These are phyloP conservation scores for Mycogona germanica DNA, from an alignment of 2,888 invertebrate genomes.

Conservation along the genomic window DNA sequence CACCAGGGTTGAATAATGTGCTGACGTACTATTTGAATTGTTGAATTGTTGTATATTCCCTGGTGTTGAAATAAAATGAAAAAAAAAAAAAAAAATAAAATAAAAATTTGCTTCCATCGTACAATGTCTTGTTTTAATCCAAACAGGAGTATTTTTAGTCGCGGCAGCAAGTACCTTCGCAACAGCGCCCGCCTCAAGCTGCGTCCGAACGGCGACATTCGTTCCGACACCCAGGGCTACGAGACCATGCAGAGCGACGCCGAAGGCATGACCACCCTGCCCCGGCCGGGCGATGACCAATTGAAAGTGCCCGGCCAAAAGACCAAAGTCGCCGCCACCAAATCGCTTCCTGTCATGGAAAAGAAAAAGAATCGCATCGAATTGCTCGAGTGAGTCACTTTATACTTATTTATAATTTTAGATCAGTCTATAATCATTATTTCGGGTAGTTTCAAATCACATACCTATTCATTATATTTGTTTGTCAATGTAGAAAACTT, in stretches of 20 bases:
- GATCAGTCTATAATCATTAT: no score
- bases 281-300: background rate
- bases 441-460: no score
- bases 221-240: slow-evolving; percentile 4
- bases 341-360: slow-evolving; percentile 10
- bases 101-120: no score
- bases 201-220: slow-evolving; percentile 2
- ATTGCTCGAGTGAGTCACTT: background rate
- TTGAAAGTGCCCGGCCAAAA: background rate
- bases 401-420: background rate
- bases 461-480: no score
- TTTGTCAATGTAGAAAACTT: no score
- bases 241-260: background rate
- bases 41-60: background rate
- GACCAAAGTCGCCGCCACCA: background rate
- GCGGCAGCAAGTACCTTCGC: slow-evolving; percentile 5
- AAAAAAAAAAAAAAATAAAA: no score
- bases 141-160: slow-evolving; percentile 14
- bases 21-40: background rate
- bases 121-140: background rate
- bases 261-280: background rate
- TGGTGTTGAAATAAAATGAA: no score
- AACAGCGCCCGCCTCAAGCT: slow-evolving; percentile 2
- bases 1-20: no score
- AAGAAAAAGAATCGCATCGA: background rate